A percentile compares a stretch with the other conserved stretches of the same genome.
Conservation (phyloP, 2,888 invertebrate species). For the Branchipolynoe longqiensis region DNA sequence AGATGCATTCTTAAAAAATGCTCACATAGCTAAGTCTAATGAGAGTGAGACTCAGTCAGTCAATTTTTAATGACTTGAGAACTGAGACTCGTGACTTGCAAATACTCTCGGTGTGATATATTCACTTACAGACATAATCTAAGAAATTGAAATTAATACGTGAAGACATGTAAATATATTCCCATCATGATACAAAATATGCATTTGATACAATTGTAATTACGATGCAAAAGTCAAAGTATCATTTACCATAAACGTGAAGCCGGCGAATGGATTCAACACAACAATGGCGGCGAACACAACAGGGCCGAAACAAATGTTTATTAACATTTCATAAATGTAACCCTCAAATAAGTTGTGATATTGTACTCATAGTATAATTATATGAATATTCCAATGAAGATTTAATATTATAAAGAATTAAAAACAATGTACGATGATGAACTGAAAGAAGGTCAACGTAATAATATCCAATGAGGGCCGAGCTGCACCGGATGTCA, state of each 20-base stretch:
- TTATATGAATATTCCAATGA: neutral
- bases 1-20: too few relatives aligned
- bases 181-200: too few relatives aligned
- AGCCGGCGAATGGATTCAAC: conserved; percentile 33
- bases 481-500: conserved; percentile 7
- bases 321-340: conserved; percentile 4
- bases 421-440: neutral
- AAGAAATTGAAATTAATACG: too few relatives aligned
- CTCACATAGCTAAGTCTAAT: too few relatives aligned
- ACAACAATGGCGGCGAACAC: conserved; percentile 29
- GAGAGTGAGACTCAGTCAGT: too few relatives aligned
- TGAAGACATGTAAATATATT: too few relatives aligned
- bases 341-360: neutral
- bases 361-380: neutral
- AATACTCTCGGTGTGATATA: too few relatives aligned
- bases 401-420: neutral
- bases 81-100: too few relatives aligned
- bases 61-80: too few relatives aligned
- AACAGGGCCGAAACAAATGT: neutral
- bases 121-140: too few relatives aligned
- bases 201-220: too few relatives aligned
- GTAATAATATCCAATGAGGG: conserved; percentile 37
- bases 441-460: neutral
- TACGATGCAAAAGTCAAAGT: neutral
- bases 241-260: neutral